phyloP scores from a whole-genome alignment of 2,113 vertebrate species.

The Limnothrissa miodon region DNA sequence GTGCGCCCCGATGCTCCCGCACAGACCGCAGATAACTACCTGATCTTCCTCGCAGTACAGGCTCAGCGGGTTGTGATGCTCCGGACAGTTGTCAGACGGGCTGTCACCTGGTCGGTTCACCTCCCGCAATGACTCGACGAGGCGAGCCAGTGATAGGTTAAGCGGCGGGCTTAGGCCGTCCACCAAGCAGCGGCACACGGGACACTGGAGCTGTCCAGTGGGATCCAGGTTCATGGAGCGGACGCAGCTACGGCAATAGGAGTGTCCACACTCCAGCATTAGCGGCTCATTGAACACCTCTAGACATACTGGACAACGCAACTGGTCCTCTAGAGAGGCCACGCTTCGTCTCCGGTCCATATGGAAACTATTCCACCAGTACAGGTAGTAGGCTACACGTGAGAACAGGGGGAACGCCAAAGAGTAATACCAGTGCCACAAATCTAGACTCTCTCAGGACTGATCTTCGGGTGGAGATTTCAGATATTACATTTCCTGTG shows the following conservation, averaged over 20 bases:
- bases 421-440: not conserved
- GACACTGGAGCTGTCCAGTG: conserved; percentile 68
- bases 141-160: conserved; percentile 71
- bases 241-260: conserved; percentile 75
- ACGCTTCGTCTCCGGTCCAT: conserved; percentile 72
- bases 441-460: not conserved
- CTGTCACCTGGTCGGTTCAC: conserved; percentile 48
- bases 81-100: conserved; percentile 56
- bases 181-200: conserved; percentile 70
- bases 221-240: conserved; percentile 63
- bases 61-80: conserved; percentile 79
- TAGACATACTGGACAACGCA: conserved; percentile 79
- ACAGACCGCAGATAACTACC: conserved; percentile 80
- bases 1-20: conserved; percentile 79
- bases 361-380: not conserved
- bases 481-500: not conserved
- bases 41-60: conserved; percentile 82
- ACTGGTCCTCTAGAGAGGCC: conserved; percentile 71
- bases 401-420: too few relatives aligned
- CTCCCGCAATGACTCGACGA: conserved; percentile 69
- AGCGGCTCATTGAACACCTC: conserved; percentile 79
- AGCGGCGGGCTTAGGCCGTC: conserved; percentile 68
- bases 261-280: conserved; percentile 81
- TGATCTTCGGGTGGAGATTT: not conserved
- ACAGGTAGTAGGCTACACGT: too few relatives aligned